Evolutionary conservation across 2,113 vertebrate species (phyloP), one percentile per base, ranked within the genome.

Genomic region (Pontoporia blainvillei): DNA sequence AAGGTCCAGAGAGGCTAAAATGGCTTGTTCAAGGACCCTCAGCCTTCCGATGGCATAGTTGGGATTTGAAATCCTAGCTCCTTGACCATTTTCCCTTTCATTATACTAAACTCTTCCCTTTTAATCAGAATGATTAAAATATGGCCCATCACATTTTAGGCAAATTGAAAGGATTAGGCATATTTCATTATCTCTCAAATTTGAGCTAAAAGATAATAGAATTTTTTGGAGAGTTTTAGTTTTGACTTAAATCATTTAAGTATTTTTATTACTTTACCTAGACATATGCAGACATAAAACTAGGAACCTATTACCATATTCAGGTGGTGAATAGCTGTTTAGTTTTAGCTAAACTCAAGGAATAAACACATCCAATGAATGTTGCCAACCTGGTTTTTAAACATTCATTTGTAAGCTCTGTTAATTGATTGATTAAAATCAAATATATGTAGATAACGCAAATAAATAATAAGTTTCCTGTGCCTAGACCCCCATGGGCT

Each of bases 161-260:
- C 15, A 95, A 75, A 21, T 36, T 10, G 31, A 23, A 95, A 90
- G 18, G 34, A 79, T 61, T 41, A 94, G 61, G 34, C n/a, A 49
- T 34, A 14, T 10, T 67, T 95, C 39, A 94, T 71, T 84, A 59
- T n/a, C 46, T 90, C 21, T 94, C 39, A 67, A 39, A 76, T 82
- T 85, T 96, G 85, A 85, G 44, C 84, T 81, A 75, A 97, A 87
- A 18, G 12, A 34, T 72, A 84, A 96, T 75, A 75, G 34, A 39
- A 25, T 20, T 83, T 73, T 79, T 72, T 12, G 76, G 7, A 54
- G 15, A 34, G 89, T 59, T 79, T 88, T 52, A 89, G n/a, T 94
- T 90, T 76, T 79, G 8, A 89, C 59, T 97, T 62, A 67, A 90
- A 44, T 69, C 1, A 64, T 39, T 90, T 97, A 15, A 57, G 14